Evolutionary conservation across 2,797 vertebrate species (phyloP).

Genomic region (Rhynchotus rufescens): DNA sequence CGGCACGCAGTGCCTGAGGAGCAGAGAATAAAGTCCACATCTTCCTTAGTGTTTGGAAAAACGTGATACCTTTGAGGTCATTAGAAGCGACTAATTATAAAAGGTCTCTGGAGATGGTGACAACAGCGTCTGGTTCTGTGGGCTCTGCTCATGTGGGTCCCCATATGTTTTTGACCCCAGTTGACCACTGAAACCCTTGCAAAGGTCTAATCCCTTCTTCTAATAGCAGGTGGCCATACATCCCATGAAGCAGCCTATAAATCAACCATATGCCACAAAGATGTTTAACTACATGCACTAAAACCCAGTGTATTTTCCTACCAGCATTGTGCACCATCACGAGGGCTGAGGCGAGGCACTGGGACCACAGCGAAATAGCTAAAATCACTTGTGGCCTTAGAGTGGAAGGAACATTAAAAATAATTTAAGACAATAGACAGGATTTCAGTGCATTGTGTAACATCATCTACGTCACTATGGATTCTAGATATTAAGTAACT

Average conservation of each 20-base stretch:
- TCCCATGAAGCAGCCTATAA: background rate
- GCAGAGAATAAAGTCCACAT: background rate
- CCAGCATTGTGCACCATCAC: background rate
- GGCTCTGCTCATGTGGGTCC: accelerated
- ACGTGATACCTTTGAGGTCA: accelerated
- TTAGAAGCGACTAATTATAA: background rate
- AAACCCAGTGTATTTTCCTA: background rate
- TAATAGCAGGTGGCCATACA: background rate
- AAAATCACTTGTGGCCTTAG: background rate
- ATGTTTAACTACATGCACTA: background rate
- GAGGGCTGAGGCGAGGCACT: background rate
- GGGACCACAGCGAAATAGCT: background rate
- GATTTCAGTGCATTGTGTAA: background rate
- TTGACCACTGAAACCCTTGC: background rate
- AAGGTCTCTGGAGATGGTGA: background rate
- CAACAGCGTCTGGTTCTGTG: accelerated
- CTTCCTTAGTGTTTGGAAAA: background rate
- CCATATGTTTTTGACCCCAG: accelerated
- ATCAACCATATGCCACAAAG: background rate
- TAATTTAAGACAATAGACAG: background rate
- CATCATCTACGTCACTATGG: background rate
- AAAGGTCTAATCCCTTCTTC: background rate
- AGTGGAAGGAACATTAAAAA: background rate
- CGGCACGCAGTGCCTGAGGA: background rate
- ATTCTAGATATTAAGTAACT: background rate